Percentiles rank a stretch among this genome's conserved stretches.
phyloP scores from a whole-genome alignment of 2,797 vertebrate species.

The Lagocephalus sceleratus region DNA sequence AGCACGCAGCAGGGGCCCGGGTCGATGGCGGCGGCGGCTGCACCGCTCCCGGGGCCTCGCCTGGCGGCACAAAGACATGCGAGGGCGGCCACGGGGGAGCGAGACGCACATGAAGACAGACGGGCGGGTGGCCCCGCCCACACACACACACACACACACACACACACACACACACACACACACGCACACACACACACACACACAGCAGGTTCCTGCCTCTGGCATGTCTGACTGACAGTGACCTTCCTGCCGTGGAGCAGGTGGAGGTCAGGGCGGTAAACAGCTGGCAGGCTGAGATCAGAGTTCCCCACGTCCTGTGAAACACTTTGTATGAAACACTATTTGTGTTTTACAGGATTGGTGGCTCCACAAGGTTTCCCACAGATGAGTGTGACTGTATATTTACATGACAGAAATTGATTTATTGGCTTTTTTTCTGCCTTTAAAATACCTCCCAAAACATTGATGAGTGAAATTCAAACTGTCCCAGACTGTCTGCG shows the following conservation, averaged over 20 bases:
- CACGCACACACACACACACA: conserved; percentile 28
- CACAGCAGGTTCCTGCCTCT: conserved; percentile 26
- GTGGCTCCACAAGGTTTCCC: too few relatives aligned
- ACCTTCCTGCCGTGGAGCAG: conserved; percentile 50
- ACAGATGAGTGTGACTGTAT: too few relatives aligned
- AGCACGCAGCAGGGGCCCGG: conserved; percentile 43
- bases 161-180: conserved; percentile 19
- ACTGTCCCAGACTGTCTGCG: too few relatives aligned
- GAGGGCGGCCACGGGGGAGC: conserved; percentile 14
- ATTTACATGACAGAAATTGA: too few relatives aligned
- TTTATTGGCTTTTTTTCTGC: too few relatives aligned
- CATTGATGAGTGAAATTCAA: too few relatives aligned
- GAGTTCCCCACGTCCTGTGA: background rate
- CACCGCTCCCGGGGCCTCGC: conserved; percentile 26
- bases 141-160: conserved; percentile 21
- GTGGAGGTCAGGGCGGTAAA: conserved; percentile 48
- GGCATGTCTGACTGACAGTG: conserved; percentile 47
- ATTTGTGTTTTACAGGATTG: too few relatives aligned
- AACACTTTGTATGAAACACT: background rate
- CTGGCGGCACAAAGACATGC: conserved; percentile 23
- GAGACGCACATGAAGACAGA: conserved; percentile 19
- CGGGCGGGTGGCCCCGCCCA: conserved; percentile 30
- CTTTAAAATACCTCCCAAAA: too few relatives aligned
- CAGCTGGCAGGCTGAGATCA: conserved; percentile 44
- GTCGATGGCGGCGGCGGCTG: conserved; percentile 41